Evolutionary conservation across 2,888 invertebrate genomes (phyloP), one percentile per base, ranked within the genome.

Genomic region (Drosophila rellima): DNA sequence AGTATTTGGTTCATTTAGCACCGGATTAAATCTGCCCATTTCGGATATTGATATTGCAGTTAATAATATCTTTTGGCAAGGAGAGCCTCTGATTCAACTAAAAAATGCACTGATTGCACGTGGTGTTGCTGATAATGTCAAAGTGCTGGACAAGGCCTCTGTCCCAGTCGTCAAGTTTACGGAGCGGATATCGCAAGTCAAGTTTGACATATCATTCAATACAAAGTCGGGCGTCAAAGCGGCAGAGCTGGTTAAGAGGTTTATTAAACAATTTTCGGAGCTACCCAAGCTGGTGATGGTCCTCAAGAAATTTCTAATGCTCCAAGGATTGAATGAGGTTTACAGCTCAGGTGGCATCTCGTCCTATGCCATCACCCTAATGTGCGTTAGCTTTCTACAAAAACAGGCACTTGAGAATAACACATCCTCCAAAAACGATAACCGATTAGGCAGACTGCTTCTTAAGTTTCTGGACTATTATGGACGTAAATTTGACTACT

Each of bases 141-240:
- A n/a, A 23, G 84, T 86, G 6, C 39, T 84, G 50, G 76, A 87
- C 55, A 84, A 72, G 39, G 84, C 84, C 2, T 50, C 84, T 0
- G 87, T 84, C 39, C 88, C 84, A 1, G 81, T 84, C n/a, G 71
- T 84, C 0, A 84, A 84, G 23, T 84, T 88, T 15, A 88, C 87
- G 3, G 84, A 84, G 7, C 55, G 57, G 3, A 50, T 78, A 33
- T 83, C 83, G 0, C 68, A 67, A 11, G 62, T 83, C 8, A 88
- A 88, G 17, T 84, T 84, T 29, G 83, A 84, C 23, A 78, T 84
- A 1, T 69, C 78, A 11, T 88, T 88, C 20, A 84, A 88, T 51
- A 80, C 67, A 15, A 66, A 35, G 1, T 68, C 86, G 0, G 88
- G 83, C 5, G 84, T 86, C 0, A 45, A 74, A 35, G 83, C 83